Base-by-base conservation (phyloP, 2,888 invertebrate species). In the Erebia epiphron region DNA sequence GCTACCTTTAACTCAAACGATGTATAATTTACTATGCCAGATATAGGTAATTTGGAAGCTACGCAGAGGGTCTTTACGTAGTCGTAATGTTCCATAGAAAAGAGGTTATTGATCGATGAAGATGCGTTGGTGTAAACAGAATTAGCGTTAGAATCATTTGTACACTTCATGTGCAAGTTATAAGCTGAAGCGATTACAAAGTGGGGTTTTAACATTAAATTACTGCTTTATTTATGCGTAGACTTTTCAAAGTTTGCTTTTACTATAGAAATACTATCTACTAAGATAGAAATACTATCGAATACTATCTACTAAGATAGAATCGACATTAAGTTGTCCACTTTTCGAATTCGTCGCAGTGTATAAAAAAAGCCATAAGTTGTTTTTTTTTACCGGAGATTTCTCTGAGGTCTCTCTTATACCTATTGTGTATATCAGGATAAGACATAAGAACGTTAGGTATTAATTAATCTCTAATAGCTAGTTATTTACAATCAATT, bases 91-190 rank as follows among this genome's bases (percentile, higher is more conserved):
- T 62, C 21, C 46, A 46, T 46, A 46, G 60, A 41, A 46, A 61
- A 61, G 18, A 16, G 18, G 61, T 46, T 61, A 61, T 61, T 21
- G 43, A 61, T 49, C 62, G 46, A 21, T 21, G 21, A 49, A 49
- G 18, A 49, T 49, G 46, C 49, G 62, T 62, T 62, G 46, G 49
- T 62, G 21, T 62, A 21, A 18, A 46, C 46, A 46, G 16, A 16
- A 2, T 54, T 54, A 16, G 18, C 54, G 18, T 54, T 54, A 4
- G 54, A 11, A 54, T 41, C 18, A 9, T 46, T 10, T 46, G 14
- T 62, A 21, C 21, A 49, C 4, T 14, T 1, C 14, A 46, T 16
- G 8, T 49, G 21, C 14, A 62, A 49, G 46, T 62, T 49, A 62
- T 7, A 62, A 49, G 62, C 21, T 2, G 14, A 14, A 21, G 46